A percentile compares a stretch with the other conserved stretches of the same genome.
These are phyloP conservation scores for Encarsia formosa DNA, from an alignment of 2,888 invertebrate genomes.

Conservation along the genomic window DNA sequence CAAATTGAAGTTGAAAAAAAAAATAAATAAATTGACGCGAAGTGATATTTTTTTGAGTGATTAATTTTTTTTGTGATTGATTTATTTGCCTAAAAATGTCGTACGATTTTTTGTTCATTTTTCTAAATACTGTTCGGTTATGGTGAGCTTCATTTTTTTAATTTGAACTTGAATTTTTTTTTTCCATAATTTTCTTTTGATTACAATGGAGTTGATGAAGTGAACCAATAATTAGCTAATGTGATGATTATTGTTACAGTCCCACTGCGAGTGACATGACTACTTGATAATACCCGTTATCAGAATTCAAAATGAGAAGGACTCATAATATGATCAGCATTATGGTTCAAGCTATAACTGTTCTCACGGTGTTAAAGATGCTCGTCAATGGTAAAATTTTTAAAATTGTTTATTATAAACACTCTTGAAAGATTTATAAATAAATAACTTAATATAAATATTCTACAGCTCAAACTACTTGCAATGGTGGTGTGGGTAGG, in stretches of 20 bases:
- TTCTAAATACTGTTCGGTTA: conserved; percentile 5
- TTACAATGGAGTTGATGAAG: no score
- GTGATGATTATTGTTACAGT: conserved; percentile 23
- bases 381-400: conserved; percentile 67
- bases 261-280: conserved; percentile 41
- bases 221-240: background rate
- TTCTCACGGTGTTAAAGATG: conserved; percentile 78
- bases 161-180: no score
- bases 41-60: no score
- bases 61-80: no score
- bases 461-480: conserved; percentile 85
- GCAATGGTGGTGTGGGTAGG: conserved; percentile 84
- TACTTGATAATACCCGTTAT: conserved; percentile 36
- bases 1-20: background rate
- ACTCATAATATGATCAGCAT: conserved; percentile 56
- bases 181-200: no score
- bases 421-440: background rate
- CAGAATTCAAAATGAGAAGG: conserved; percentile 58
- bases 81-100: conserved; percentile 8
- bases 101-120: conserved; percentile 6
- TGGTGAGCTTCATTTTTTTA: conserved; percentile 20
- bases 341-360: conserved; percentile 84
- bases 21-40: background rate
- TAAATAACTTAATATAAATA: background rate
- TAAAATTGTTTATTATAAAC: background rate